A percentile compares a stretch with the other conserved stretches of the same genome.
Evolutionary conservation across 2,888 invertebrate species (phyloP).

Genomic region (Dryadula phaetusa): DNA sequence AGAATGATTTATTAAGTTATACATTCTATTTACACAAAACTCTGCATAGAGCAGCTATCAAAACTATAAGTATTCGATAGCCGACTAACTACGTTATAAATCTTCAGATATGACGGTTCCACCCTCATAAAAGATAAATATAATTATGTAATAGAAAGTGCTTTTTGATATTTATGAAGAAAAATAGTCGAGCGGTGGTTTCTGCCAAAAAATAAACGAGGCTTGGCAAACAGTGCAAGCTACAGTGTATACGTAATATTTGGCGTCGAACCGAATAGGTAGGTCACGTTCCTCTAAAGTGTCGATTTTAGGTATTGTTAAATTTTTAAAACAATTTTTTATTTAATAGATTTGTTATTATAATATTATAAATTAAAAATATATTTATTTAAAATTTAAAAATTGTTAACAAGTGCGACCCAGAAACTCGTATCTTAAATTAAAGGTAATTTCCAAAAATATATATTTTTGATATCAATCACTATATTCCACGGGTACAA

Average conservation of each 20-base stretch:
- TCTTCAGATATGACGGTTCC: constrained; percentile 5
- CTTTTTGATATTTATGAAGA: constrained; percentile 15
- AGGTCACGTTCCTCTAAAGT: not conserved
- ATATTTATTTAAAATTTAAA: no score
- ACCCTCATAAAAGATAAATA: constrained; percentile 17
- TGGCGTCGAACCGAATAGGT: not conserved
- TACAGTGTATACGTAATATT: constrained; percentile 19
- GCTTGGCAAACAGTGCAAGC: constrained; percentile 33
- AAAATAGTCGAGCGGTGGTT: constrained; percentile 8
- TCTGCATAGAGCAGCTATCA: not conserved
- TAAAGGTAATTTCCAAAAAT: no score
- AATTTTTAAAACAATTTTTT: not conserved
- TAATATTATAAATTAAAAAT: no score
- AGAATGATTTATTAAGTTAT: not conserved
- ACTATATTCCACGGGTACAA: no score
- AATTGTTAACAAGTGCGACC: no score
- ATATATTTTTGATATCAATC: no score
- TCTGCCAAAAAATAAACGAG: constrained; percentile 40
- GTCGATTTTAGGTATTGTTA: not conserved
- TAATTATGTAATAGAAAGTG: constrained; percentile 21
- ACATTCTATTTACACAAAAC: not conserved
- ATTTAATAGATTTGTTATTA: no score
- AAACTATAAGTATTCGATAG: constrained; percentile 8
- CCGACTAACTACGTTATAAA: not conserved
- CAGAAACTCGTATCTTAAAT: no score